A percentile compares a stretch with the other conserved stretches of the same genome.
Evolutionary conservation across 2,797 vertebrate genomes (phyloP).

Genomic region (Austrolebias charrua): DNA sequence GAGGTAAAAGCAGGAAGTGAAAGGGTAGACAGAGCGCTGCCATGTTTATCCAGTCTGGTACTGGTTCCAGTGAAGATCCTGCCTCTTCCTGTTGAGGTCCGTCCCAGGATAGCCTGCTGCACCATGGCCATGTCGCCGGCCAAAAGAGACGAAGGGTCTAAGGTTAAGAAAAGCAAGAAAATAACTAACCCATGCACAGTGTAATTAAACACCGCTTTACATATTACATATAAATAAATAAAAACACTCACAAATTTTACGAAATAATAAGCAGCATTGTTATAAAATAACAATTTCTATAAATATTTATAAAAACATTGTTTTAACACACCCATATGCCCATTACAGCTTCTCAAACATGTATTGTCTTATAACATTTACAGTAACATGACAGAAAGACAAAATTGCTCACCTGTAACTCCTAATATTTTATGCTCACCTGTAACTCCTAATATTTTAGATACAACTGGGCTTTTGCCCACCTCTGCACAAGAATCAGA

Average conservation of each 20-base stretch:
- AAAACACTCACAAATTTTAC: too few relatives aligned
- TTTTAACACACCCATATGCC: too few relatives aligned
- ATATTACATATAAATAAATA: not conserved
- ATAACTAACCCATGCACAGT: not conserved
- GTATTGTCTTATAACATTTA: too few relatives aligned
- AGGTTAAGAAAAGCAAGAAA: constrained; percentile 2
- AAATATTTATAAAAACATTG: too few relatives aligned
- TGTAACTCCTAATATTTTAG: constrained; percentile 29
- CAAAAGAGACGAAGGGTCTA: constrained; percentile 69
- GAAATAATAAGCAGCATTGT: too few relatives aligned
- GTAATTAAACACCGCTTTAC: not conserved
- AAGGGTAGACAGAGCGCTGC: constrained; percentile 48
- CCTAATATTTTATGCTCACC: too few relatives aligned
- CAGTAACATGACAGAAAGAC: not conserved
- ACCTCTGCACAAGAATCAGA: constrained; percentile 48
- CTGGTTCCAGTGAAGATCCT: constrained; percentile 63
- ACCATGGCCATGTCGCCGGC: constrained; percentile 74
- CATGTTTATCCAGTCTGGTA: constrained; percentile 59
- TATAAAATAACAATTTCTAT: too few relatives aligned
- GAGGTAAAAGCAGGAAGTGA: constrained; percentile 63
- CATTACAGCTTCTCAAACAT: too few relatives aligned
- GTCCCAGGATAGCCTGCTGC: constrained; percentile 62
- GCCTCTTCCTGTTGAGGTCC: constrained; percentile 48
- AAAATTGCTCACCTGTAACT: constrained; percentile 57
- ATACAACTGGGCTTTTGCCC: constrained; percentile 31